Conservation (phyloP, 2,113 vertebrate species). For the Sprattus sprattus region DNA sequence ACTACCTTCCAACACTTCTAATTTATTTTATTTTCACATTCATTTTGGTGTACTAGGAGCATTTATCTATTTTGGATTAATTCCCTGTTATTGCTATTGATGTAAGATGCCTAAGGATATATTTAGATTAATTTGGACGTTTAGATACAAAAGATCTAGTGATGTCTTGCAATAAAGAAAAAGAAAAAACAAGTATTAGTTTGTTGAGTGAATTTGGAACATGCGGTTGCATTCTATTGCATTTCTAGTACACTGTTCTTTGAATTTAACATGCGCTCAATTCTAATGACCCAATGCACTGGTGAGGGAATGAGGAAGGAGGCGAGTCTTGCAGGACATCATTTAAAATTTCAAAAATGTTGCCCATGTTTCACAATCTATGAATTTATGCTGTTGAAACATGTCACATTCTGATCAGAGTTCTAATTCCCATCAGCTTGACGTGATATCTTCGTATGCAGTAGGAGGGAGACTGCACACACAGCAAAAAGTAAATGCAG, state of each 20-base stretch:
- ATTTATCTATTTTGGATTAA: neutral
- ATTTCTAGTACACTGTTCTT: neutral
- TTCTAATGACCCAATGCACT: neutral
- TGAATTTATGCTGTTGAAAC: neutral
- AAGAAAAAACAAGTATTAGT: neutral
- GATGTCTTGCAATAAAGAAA: neutral
- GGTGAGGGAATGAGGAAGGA: neutral
- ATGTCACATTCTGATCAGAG: neutral
- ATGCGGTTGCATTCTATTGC: neutral
- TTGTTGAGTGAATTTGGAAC: neutral
- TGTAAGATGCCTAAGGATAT: neutral
- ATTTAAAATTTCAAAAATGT: neutral
- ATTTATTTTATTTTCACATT: neutral
- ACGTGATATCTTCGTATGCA: neutral
- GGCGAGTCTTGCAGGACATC: neutral
- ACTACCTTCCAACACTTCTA: neutral
- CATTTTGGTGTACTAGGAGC: neutral
- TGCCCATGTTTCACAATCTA: neutral
- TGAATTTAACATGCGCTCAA: neutral
- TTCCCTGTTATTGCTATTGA: neutral
- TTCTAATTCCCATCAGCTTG: neutral
- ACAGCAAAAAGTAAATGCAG: neutral
- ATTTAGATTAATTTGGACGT: neutral
- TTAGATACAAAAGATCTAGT: neutral
- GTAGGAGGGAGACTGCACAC: neutral